These are phyloP conservation scores for Pachypsylla venusta DNA, from an alignment of 1,140 invertebrate genomes.

Conservation along the genomic window DNA sequence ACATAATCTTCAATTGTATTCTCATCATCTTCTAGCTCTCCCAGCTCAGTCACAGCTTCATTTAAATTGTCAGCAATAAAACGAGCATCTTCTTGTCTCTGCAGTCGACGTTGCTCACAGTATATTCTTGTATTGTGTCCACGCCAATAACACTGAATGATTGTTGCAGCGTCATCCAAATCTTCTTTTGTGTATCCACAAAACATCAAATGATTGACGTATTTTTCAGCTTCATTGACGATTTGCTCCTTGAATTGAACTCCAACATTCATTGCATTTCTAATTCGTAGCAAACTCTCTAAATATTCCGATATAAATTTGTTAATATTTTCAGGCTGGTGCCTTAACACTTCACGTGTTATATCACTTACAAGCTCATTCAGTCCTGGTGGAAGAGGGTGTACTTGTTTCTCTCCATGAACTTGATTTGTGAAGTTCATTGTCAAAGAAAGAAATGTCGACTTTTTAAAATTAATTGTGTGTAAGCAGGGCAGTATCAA, in stretches of 20 bases:
- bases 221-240: not conserved
- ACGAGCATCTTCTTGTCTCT: no score
- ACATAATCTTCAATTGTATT: no score
- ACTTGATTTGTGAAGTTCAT: slow-evolving; percentile 18
- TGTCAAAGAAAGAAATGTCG: no score
- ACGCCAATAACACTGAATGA: slow-evolving; percentile 9
- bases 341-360: slow-evolving; percentile 17
- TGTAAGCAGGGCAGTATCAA: no score
- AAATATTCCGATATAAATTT: slow-evolving; percentile 18
- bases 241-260: not conserved
- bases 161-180: slow-evolving; percentile 9
- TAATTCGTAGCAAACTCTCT: slow-evolving; percentile 1
- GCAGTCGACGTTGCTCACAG: no score
- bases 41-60: no score
- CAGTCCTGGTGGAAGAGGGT: slow-evolving; percentile 17
- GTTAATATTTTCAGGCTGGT: slow-evolving; percentile 14
- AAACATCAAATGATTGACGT: slow-evolving; percentile 10
- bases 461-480: no score
- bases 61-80: no score
- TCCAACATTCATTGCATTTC: not conserved
- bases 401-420: slow-evolving; percentile 15
- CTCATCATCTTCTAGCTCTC: no score
- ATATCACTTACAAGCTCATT: slow-evolving; percentile 20
- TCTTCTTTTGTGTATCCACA: not conserved
- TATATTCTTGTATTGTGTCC: no score